Evolutionary conservation across 1,140 invertebrate species (phyloP), one percentile per base, ranked within the genome.

Genomic region (Aphis gossypii): DNA sequence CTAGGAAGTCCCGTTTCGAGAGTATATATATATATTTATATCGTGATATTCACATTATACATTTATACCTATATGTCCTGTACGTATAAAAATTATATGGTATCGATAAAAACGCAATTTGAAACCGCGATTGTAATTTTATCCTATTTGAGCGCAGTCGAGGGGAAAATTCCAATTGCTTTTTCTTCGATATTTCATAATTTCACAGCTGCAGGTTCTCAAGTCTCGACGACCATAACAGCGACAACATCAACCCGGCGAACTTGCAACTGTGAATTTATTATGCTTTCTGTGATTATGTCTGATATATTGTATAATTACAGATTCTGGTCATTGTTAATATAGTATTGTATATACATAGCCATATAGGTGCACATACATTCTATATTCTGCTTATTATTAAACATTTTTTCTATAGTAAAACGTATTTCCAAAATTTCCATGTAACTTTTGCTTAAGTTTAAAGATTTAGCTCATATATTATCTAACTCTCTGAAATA

Each of bases 81-180:
- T 44, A 84, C 23, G 38, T 44, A 44, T 44, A 84, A 44, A 44
- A 83, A 38, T 41, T 84, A 46, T 86, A 46, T 9, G 30, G 46
- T 35, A 89, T 88, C 46, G 86, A 38, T 35, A 23, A 25, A 25
- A 88, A 56, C 21, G 48, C 51, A 38, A 56, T 56, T 56, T 56
- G 48, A 89, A 54, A 89, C 48, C 48, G 20, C 8, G n/a, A 48
- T n/a, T n/a, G 87, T 89, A 89, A 89, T 89, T 38, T 54, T 89
- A 54, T 89, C 48, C n/a, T 51, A 25, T 30, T n/a, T 18, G n/a
- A 48, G 46, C 11, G 46, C 30, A 51, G 44, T 87, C 46, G 44
- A 87, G 14, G 30, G n/a, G 46, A 87, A 87, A 87, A 87, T 87
- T 87, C 2, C 86, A 48, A 87, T 87, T n/a, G 46, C 44, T 48